phyloP scores from a whole-genome alignment of 2,797 vertebrate genomes.

The Chanos chanos region DNA sequence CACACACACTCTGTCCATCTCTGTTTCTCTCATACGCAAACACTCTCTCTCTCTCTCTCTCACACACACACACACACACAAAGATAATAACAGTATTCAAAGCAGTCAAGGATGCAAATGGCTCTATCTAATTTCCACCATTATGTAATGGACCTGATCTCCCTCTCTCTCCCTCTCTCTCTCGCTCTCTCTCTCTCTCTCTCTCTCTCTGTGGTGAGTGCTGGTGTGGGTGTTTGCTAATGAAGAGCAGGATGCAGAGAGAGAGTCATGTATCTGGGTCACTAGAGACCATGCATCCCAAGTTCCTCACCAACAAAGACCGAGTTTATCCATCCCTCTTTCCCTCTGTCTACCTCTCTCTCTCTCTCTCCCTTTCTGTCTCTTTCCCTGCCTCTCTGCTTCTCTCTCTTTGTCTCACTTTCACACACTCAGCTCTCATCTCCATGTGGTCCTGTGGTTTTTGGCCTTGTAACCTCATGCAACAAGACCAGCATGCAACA shows the following conservation, averaged over 20 bases:
- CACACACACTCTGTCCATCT: too few relatives aligned
- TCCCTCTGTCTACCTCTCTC: too few relatives aligned
- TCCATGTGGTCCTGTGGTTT: not conserved
- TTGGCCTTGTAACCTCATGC: constrained; percentile 10
- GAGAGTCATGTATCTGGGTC: constrained; percentile 74
- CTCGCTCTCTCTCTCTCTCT: constrained; percentile 15
- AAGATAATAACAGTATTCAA: not conserved
- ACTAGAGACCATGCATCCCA: constrained; percentile 76
- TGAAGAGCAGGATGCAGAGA: constrained; percentile 41
- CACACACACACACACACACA: not conserved
- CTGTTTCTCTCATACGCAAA: too few relatives aligned
- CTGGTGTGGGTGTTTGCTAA: constrained; percentile 32
- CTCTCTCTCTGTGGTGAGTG: constrained; percentile 10
- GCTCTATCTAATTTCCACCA: constrained; percentile 21
- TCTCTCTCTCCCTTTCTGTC: constrained; percentile 7
- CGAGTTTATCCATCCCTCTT: constrained; percentile 62
- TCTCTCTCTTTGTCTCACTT: not conserved
- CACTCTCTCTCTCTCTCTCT: too few relatives aligned
- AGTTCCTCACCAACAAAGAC: constrained; percentile 60
- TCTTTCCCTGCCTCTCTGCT: not conserved
- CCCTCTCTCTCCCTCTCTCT: constrained; percentile 19
- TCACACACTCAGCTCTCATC: constrained; percentile 9
- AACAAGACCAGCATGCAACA: too few relatives aligned
- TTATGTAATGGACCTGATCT: constrained; percentile 25
- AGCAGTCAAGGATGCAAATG: constrained; percentile 3